Conservation (phyloP, 1,140 invertebrate genomes). For the Drosophila pseudoobscura region DNA sequence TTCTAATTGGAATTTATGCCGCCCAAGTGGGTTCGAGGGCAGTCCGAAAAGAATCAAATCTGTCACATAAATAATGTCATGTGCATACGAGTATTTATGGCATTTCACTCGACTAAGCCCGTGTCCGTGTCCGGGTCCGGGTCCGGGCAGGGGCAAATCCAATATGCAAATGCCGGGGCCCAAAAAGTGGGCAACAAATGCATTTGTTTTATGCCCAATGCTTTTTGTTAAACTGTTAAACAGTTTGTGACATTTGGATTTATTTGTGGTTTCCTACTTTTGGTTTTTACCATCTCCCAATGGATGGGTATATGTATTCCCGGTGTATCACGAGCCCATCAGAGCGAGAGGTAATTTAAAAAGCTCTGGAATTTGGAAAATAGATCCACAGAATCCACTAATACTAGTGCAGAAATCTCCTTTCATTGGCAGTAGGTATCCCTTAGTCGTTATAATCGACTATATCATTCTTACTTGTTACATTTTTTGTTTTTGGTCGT, state of each 20-base stretch:
- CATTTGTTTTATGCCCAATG: slow-evolving; percentile 12
- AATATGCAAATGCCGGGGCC: slow-evolving; percentile 53
- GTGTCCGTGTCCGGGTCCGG: not conserved
- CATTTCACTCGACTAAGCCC: slow-evolving; percentile 25
- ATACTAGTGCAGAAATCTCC: too few relatives aligned
- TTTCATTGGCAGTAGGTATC: too few relatives aligned
- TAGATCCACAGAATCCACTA: too few relatives aligned
- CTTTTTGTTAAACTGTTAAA: slow-evolving; percentile 70
- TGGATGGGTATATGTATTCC: not conserved
- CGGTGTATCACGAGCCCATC: too few relatives aligned
- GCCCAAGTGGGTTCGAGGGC: slow-evolving; percentile 38
- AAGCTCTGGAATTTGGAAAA: too few relatives aligned
- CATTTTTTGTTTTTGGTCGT: not conserved
- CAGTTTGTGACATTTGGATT: slow-evolving; percentile 72
- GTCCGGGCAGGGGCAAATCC: slow-evolving; percentile 7
- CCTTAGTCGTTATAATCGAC: too few relatives aligned
- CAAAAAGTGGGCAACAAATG: slow-evolving; percentile 31
- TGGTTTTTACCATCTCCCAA: not conserved
- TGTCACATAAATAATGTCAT: slow-evolving; percentile 46
- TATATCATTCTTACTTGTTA: too few relatives aligned
- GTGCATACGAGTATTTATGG: slow-evolving; percentile 41
- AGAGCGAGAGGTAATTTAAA: too few relatives aligned
- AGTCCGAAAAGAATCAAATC: slow-evolving; percentile 28
- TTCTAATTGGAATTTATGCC: slow-evolving; percentile 43
- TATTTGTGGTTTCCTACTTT: slow-evolving; percentile 50